Base-by-base conservation (phyloP, 2,113 vertebrate genomes). In the Triplophysa tibetana region DNA sequence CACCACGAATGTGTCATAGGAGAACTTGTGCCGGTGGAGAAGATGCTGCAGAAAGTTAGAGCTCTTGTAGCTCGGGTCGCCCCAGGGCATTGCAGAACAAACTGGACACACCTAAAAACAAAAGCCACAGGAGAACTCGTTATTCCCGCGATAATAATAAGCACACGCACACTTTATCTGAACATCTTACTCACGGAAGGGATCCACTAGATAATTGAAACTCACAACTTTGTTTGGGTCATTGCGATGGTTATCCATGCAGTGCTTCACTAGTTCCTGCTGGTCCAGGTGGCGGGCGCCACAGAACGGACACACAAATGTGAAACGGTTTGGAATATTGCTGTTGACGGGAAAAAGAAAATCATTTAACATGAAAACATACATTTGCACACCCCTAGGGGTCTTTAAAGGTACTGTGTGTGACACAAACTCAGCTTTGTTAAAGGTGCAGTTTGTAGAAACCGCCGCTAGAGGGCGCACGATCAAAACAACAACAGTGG, bases 21-120 rank as follows among this genome's bases (percentile, higher is more conserved):
- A 98, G 89, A 98, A 98, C 87, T 98, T 98, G 93, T 98, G 97
- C 86, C 96, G 90, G 89, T 98, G 97, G 10, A 98, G 94, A 12
- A 98, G 95, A 80, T 98, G 97, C 89, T 98, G 97, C 78, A 98
- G 88, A 80, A 98, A 98, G 89, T 98, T 98, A 88, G 96, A 95
- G 65, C 97, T 98, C 89, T 97, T 97, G 84, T 98, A 98, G 90
- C 95, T 96, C 84, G 96, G 96, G 86, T 98, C 96, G 0, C 96
- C 97, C 97, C 97, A 98, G 16, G 97, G 96, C 97, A 98, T 98
- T 68, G 97, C 95, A 0, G 96, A 96, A 85, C 97, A 98, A 81
- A 98, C 94, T 0, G 97, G 97, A 83, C 97, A 98, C 45, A 98
- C 96, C 97, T 98, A 85, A 1, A 70, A 17, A 81, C 7, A 85